A percentile compares a stretch with the other conserved stretches of the same genome.
These are phyloP conservation scores for Ephydatia muelleri DNA, from an alignment of 37 sponge, comb jelly and placozoan genomes.

Conservation along the genomic window DNA sequence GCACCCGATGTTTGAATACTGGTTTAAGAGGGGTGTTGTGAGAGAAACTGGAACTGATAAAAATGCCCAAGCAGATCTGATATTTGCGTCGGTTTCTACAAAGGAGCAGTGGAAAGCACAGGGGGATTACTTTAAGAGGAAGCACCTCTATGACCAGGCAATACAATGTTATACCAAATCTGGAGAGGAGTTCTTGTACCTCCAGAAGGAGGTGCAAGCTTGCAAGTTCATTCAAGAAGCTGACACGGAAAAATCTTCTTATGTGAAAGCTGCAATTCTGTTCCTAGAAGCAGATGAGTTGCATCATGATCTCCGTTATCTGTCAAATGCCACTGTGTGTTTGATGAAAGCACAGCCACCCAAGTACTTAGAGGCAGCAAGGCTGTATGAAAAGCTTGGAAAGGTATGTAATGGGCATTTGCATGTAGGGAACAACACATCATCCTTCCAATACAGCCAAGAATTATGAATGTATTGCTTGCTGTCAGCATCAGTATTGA, in stretches of 20 bases:
- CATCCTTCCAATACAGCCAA: not conserved
- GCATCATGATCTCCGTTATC: slow-evolving; percentile 27
- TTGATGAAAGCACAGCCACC: slow-evolving; percentile 52
- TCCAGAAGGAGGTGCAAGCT: slow-evolving; percentile 46
- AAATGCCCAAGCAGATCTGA: not conserved
- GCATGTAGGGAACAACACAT: not conserved
- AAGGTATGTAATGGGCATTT: slow-evolving; percentile 10
- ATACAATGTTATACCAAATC: slow-evolving; percentile 64
- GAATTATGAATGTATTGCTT: too few species aligned
- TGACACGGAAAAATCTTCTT: slow-evolving; percentile 3
- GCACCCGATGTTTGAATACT: slow-evolving; percentile 66
- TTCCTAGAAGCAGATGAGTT: slow-evolving; percentile 48
- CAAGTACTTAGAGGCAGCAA: slow-evolving; percentile 39
- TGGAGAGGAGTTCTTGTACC: slow-evolving; percentile 20
- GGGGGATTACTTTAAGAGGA: slow-evolving; percentile 50
- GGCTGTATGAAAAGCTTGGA: slow-evolving; percentile 60
- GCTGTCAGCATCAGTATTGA: too few species aligned
- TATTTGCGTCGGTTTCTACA: slow-evolving; percentile 37
- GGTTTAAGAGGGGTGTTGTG: slow-evolving; percentile 36
- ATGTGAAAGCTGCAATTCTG: slow-evolving; percentile 49
- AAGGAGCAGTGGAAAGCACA: slow-evolving; percentile 51
- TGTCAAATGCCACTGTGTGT: slow-evolving; percentile 59
- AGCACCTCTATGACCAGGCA: slow-evolving; percentile 56
- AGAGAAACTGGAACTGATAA: slow-evolving; percentile 6
- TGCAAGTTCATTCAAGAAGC: slow-evolving; percentile 26